Conservation (phyloP, 2,113 vertebrate genomes). For the Sinocyclocheilus rhinocerous region DNA sequence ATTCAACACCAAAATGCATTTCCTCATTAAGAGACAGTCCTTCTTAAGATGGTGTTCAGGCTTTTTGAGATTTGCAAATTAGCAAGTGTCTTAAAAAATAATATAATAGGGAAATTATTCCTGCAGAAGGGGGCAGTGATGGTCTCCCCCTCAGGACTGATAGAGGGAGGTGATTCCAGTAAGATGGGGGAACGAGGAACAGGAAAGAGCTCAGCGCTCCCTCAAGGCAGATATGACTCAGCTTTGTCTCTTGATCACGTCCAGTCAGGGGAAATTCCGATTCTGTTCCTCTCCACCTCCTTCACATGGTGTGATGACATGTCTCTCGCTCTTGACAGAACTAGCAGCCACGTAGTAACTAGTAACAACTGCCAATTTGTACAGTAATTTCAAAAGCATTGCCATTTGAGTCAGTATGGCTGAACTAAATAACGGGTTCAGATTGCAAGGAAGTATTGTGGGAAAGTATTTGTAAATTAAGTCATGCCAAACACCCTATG, state of each 20-base stretch:
- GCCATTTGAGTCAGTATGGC: neutral
- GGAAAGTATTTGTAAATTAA: neutral
- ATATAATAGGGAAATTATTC: neutral
- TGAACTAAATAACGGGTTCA: neutral
- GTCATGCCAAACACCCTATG: neutral
- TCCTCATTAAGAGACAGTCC: neutral
- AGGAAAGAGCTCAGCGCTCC: constrained; percentile 24
- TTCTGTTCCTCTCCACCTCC: constrained; percentile 22
- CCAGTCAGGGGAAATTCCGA: constrained; percentile 34
- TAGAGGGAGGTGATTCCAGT: constrained; percentile 52
- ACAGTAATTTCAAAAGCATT: neutral
- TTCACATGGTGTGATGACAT: constrained; percentile 30
- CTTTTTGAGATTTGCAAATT: neutral
- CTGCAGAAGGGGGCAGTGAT: constrained; percentile 6
- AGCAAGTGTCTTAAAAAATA: neutral
- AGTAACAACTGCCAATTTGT: constrained; percentile 17
- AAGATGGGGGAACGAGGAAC: constrained; percentile 32
- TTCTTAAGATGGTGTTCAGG: neutral
- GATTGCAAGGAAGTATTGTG: neutral
- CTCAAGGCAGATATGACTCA: constrained; percentile 51
- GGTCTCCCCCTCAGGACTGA: constrained; percentile 27
- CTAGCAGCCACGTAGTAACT: constrained; percentile 19
- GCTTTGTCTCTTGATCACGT: constrained; percentile 42
- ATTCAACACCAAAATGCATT: neutral
- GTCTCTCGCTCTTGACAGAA: constrained; percentile 31